Conservation (phyloP, 2,113 vertebrate species). For the Mesitornis unicolor region DNA sequence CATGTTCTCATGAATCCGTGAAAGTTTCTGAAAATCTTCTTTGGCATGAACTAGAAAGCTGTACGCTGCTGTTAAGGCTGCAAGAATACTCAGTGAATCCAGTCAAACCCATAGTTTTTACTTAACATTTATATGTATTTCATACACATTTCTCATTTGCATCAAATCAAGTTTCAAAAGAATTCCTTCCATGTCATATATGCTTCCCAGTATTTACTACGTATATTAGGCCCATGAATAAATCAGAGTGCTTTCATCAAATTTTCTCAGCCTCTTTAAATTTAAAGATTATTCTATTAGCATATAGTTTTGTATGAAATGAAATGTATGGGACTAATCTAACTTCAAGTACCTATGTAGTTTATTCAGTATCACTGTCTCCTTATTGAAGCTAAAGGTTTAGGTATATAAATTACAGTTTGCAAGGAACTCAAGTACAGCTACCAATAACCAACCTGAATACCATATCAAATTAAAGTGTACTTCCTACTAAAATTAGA, state of each 20-base stretch:
- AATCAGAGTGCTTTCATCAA: background rate
- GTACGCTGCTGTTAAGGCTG: conserved; percentile 82
- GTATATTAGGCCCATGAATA: background rate
- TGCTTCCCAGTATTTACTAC: background rate
- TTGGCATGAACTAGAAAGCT: conserved; percentile 85
- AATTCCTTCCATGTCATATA: background rate
- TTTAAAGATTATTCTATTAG: background rate
- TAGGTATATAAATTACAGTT: background rate
- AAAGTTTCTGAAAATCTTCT: conserved; percentile 87
- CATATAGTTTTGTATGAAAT: background rate
- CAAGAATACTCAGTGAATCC: background rate
- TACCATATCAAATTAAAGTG: background rate
- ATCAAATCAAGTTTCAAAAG: background rate
- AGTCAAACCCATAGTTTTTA: background rate
- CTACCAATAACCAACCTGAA: background rate
- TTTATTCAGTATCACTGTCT: background rate
- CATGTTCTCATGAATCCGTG: conserved; percentile 87
- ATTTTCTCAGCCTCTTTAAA: background rate
- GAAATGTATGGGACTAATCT: background rate
- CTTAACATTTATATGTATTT: background rate
- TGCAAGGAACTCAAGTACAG: background rate
- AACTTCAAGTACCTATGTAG: background rate
- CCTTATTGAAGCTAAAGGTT: background rate
- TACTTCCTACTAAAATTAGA: background rate
- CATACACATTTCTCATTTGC: background rate